These are phyloP conservation scores for Drosophila kokeensis DNA, from an alignment of 2,888 invertebrate species.

Conservation along the genomic window DNA sequence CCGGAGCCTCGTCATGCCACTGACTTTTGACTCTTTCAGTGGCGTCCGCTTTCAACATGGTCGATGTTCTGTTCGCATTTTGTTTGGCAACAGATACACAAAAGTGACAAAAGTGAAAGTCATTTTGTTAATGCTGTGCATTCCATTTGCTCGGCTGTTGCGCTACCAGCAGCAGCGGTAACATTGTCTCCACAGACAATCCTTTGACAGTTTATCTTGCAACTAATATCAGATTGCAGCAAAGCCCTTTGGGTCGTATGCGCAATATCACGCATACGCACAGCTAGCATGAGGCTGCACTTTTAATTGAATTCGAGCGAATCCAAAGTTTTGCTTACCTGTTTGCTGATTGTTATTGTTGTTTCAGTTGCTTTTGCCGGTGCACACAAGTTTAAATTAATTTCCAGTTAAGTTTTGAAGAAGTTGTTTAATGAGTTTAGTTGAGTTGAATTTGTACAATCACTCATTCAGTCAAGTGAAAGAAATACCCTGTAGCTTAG, in stretches of 20 bases:
- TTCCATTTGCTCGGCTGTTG: conserved; percentile 33
- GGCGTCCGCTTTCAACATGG: conserved; percentile 26
- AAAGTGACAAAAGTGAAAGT: conserved; percentile 69
- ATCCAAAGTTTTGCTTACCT: conserved; percentile 64
- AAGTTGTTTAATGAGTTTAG: conserved; percentile 67
- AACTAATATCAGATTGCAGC: conserved; percentile 42
- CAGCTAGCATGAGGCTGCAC: conserved; percentile 59
- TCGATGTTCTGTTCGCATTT: conserved; percentile 36
- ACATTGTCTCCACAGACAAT: conserved; percentile 41
- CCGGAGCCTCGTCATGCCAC: conserved; percentile 45
- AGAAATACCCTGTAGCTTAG: conserved; percentile 4
- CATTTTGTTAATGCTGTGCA: conserved; percentile 62
- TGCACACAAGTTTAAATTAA: conserved; percentile 67
- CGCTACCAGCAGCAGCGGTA: background rate
- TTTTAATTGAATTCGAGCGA: conserved; percentile 73
- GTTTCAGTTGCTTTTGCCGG: conserved; percentile 3
- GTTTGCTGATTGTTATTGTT: conserved; percentile 19
- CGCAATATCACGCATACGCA: conserved; percentile 73
- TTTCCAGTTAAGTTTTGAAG: conserved; percentile 63
- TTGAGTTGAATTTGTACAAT: conserved; percentile 54
- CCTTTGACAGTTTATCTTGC: conserved; percentile 49
- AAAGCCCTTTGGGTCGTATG: conserved; percentile 61
- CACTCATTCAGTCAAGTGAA: conserved; percentile 14
- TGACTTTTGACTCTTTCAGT: conserved; percentile 21
- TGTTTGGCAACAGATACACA: conserved; percentile 17